Base-by-base conservation (phyloP, 2,888 invertebrate species). In the Acleris sparsana region DNA sequence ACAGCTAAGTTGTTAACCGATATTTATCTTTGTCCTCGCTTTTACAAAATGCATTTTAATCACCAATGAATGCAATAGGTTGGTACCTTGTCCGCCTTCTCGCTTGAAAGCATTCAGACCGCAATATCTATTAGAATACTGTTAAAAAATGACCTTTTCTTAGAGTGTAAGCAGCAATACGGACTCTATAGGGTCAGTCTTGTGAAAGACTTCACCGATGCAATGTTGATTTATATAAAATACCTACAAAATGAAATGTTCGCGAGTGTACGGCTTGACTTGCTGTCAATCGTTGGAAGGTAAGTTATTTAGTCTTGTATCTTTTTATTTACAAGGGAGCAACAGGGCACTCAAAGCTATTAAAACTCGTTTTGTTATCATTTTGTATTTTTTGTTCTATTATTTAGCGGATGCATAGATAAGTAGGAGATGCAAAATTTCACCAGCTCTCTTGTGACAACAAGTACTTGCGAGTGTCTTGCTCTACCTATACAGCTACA, bases 191-290 rank as follows among this genome's bases (percentile, higher is more conserved):
- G 77, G 78, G 80, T 80, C 79, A 73, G 57, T 63, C 53, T 91
- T 90, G 88, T 82, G 89, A 87, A 89, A 92, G 79, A 83, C 56
- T 59, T 69, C 70, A 65, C 62, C 72, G 73, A 77, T 74, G 88
- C 90, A 88, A 89, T 78, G 78, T 71, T 72, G 70, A 76, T 85
- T 89, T 90, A 90, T 92, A 92, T 91, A 92, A 92, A 91, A 85
- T 80, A 87, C 82, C 83, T 78, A 71, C 74, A 69, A 61, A 25
- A 48, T 46, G 39, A 22, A 7, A 43, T 20, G 39, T n/a, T 5
- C 39, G 25, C 11, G 58, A 65, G 61, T 66, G 18, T 44, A 39
- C 51, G 16, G 16, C 49, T 33, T 20, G 29, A 22, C 39, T 49
- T 46, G 57, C 52, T 57, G 52, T 43, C 18, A 52, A 7, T 61